Evolutionary conservation across 37 sponge, comb jelly and placozoan species (phyloP), one percentile per base, ranked within the genome.

Genomic region (Spongia lamella): DNA sequence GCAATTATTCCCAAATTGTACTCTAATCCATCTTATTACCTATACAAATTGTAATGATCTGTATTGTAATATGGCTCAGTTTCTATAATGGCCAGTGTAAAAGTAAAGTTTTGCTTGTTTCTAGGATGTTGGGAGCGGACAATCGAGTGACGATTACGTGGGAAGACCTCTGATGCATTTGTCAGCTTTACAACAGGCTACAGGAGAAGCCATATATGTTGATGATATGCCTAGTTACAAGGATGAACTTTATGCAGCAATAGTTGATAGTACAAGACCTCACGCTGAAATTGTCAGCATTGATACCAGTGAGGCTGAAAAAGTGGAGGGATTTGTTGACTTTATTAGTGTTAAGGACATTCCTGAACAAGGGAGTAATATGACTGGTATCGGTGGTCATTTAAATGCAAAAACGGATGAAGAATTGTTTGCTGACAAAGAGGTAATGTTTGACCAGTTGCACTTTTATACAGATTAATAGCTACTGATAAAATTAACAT

Each of bases 191-290:
- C 54, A 81, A 37, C 87, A 86, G 38, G 77, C 81, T 62, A 74
- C 87, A 27, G 87, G 87, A 17, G 77, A 83, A 56, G 77, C 77
- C 21, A 19, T 24, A 20, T 83, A 86, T 64, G 53, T 80, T 26
- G 87, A 86, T 63, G 87, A 86, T 54, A 80, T 86, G 43, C 87
- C 87, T 14, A n/a, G 17, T 19, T 34, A 67, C 29, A 51, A 65
- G 19, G 73, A 68, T 33, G 81, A 86, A 51, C 64, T 80, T 34
- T 63, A 79, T 60, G 79, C 78, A 57, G 80, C 70, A 1, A n/a
- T 74, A 34, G 76, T 86, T 1, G 29, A 61, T 61, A 80, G 81
- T 58, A 29, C 51, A 3, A 39, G 70, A 1, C 60, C 81, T 15
- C 81, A 81, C 56, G 87, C 87, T 38, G 74, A 77, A 51, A 51